phyloP scores from a whole-genome alignment of 2,797 vertebrate species.

The Phrynocephalus vlangalii region DNA sequence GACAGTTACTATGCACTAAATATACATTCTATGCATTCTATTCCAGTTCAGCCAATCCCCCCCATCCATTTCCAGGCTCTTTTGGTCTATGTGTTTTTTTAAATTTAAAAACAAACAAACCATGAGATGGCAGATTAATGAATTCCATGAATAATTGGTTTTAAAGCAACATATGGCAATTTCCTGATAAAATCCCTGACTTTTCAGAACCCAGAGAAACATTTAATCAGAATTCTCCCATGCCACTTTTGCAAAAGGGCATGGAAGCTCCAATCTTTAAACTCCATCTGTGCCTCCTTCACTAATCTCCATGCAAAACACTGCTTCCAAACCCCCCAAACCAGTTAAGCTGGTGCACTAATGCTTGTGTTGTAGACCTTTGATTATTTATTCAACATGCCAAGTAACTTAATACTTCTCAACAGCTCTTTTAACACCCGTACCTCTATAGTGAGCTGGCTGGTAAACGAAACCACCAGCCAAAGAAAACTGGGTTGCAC shows the following conservation, averaged over 20 bases:
- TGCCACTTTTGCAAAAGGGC: conserved; percentile 30
- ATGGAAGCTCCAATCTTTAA: conserved; percentile 35
- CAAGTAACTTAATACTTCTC: conserved; percentile 22
- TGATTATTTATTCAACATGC: conserved; percentile 18
- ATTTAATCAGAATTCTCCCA: conserved; percentile 23
- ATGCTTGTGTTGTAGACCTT: conserved; percentile 12
- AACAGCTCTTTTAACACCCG: background rate
- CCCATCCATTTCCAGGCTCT: background rate
- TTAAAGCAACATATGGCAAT: conserved; percentile 43
- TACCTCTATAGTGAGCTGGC: conserved; percentile 9
- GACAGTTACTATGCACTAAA: background rate
- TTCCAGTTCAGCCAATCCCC: background rate
- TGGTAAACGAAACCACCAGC: conserved; percentile 22
- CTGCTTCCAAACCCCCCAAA: background rate
- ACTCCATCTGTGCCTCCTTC: conserved; percentile 32
- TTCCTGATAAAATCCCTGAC: conserved; percentile 32
- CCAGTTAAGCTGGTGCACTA: conserved; percentile 27
- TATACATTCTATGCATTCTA: background rate
- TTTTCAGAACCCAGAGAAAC: conserved; percentile 12
- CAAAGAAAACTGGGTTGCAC: conserved; percentile 19
- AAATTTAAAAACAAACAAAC: background rate
- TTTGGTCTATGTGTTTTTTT: background rate
- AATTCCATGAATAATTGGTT: background rate
- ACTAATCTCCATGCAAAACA: conserved; percentile 16
- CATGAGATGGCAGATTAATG: background rate